Conservation (phyloP, 2,113 vertebrate species). For the Nycticebus coucang region DNA sequence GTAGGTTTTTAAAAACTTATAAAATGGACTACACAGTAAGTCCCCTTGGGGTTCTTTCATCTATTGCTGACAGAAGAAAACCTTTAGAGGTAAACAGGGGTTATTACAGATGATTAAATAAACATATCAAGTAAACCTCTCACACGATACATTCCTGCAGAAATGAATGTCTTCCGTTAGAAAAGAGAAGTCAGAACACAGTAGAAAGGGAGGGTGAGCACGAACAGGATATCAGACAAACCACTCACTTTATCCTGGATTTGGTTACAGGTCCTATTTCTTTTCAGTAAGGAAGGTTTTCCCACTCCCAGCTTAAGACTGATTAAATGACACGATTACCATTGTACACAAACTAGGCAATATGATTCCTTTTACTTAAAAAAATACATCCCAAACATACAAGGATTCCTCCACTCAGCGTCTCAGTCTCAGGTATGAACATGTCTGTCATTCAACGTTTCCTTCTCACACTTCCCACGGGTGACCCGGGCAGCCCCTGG, state of each 20-base stretch:
- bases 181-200: background rate
- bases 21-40: rapidly evolving
- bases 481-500: background rate
- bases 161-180: background rate
- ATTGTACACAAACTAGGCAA: background rate
- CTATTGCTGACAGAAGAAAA: background rate
- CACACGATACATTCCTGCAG: background rate
- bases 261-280: background rate
- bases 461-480: background rate
- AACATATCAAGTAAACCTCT: background rate
- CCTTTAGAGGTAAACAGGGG: too few species aligned
- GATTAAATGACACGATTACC: slow-evolving; percentile 2
- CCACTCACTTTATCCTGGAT: background rate
- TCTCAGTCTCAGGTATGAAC: background rate
- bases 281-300: background rate
- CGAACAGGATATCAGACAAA: rapidly evolving
- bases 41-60: rapidly evolving
- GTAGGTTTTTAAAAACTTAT: background rate
- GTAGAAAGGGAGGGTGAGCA: rapidly evolving
- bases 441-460: background rate
- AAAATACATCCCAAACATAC: background rate
- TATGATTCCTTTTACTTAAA: background rate
- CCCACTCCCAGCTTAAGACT: background rate
- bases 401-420: background rate
- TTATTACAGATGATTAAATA: background rate